phyloP scores from a whole-genome alignment of 35 echinoderm and acorn worm genomes.

The Acanthaster planci region DNA sequence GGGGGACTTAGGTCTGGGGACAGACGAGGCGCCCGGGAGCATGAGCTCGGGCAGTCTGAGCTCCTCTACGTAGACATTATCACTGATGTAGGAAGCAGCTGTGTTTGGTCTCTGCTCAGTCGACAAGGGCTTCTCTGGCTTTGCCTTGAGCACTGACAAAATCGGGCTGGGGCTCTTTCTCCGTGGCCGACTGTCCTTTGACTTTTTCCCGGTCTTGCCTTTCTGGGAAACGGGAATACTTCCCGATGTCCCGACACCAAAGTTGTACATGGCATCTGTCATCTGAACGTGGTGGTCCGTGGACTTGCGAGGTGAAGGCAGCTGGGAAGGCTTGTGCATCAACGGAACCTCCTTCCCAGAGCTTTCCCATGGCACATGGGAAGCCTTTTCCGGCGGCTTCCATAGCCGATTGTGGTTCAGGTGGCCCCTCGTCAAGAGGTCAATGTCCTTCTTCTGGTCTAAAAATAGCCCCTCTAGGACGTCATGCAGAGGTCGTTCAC shows the following conservation, averaged over 20 bases:
- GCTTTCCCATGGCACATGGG: slow-evolving; percentile 89
- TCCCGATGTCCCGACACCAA: slow-evolving; percentile 87
- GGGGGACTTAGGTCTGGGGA: slow-evolving; percentile 8
- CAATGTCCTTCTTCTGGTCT: slow-evolving; percentile 94
- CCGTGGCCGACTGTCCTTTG: background rate
- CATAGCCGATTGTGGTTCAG: slow-evolving; percentile 82
- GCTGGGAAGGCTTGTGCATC: slow-evolving; percentile 67
- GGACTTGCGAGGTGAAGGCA: slow-evolving; percentile 59
- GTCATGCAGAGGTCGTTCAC: slow-evolving; percentile 75
- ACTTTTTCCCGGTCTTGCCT: background rate
- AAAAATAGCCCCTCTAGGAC: slow-evolving; percentile 73
- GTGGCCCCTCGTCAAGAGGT: slow-evolving; percentile 74
- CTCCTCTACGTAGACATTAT: slow-evolving; percentile 76
- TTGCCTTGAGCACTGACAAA: background rate
- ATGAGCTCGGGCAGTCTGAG: slow-evolving; percentile 83
- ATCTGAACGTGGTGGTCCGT: slow-evolving; percentile 57
- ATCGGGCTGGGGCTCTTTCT: slow-evolving; percentile 5
- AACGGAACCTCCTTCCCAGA: slow-evolving; percentile 67
- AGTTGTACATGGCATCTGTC: slow-evolving; percentile 81
- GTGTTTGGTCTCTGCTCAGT: slow-evolving; percentile 58
- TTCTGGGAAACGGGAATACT: slow-evolving; percentile 67
- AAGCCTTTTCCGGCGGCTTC: slow-evolving; percentile 73
- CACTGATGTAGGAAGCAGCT: slow-evolving; percentile 62
- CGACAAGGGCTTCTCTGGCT: background rate
- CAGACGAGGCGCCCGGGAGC: slow-evolving; percentile 43